Base-by-base conservation (phyloP, 2,888 invertebrate species). In the Gortyna flavago region DNA sequence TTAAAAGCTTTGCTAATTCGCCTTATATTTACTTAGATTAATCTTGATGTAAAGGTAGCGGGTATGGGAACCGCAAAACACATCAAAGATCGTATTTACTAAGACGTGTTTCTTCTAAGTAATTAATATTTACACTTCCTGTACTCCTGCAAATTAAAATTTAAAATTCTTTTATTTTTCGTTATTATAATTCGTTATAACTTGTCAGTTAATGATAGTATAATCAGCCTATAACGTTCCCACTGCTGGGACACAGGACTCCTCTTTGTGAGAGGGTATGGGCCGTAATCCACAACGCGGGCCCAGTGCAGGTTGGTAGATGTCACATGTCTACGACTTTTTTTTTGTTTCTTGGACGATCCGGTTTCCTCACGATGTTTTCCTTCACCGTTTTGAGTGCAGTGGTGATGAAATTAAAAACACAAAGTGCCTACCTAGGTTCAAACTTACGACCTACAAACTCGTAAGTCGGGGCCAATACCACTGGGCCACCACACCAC, bases 1-100 rank as follows among this genome's bases (percentile, higher is more conserved):
- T 75, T 77, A 71, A 79, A 75, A 86, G 71, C 67, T 86, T 74
- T 51, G 35, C 61, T 73, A 71, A 85, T 83, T 69, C 61, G 25
- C 67, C 72, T 73, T 67, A 9, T 68, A 35, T 2, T 0, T 35
- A 62, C 73, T 79, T 69, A 59, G 25, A 32, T 65, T 69, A 68
- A 75, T 78, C 44, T 64, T 57, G 32, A 72, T 66, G 29, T 57
- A 75, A 51, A 54, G 74, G 25, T 77, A 41, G 61, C 13, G 51
- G 44, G 32, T 64, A 64, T 35, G 11, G 32, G 51, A 25, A 61
- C 79, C 81, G 29, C 61, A 75, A 38, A 66, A 79, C 54, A 71
- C 67, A 68, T 79, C 71, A 67, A 64, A 84, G 32, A 44, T 67
- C 18, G 35, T 66, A 51, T 61, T 66, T 35, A 65, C 65, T 65